Evolutionary conservation across 2,888 invertebrate genomes (phyloP), one percentile per base, ranked within the genome.

Genomic region (Gortyna flavago): DNA sequence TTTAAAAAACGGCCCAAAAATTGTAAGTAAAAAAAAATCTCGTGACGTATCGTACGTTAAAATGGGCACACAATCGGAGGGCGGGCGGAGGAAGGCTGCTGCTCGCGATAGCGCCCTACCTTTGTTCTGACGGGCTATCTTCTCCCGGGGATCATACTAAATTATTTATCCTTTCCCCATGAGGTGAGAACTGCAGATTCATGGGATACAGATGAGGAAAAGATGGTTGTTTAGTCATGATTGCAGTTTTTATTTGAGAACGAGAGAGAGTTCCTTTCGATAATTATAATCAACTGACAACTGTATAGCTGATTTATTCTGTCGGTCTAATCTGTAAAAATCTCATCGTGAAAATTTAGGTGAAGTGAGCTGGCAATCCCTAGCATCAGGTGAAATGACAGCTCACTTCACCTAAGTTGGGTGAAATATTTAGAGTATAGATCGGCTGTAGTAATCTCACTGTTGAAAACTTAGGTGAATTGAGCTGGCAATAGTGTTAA

Each of bases 91-190:
- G 87, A 90, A 88, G 86, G 85, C 89, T 90, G 89, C 83, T 89
- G 88, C 89, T 89, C 90, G 92, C 90, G 89, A 83, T 80, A 92
- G 89, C 93, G 93, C 93, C 89, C 91, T 91, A 92, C 94, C 94
- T 95, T 95, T 95, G 95, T 95, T 94, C 94, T 87, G 92, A 93
- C 91, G 90, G 85, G 89, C 86, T 93, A 93, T 92, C 93, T 88
- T 82, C 88, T 73, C 77, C 86, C 83, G 81, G 88, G 93, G 94
- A 95, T 95, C 93, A 93, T 93, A 93, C 94, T 94, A 93, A 95
- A 95, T 95, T 95, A 95, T 96, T 85, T 85, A 85, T 90, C 88
- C 86, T 85, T 87, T 83, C 88, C 84, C 79, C 77, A 72, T 54
- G 86, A 90, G 91, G 91, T 92, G 91, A 85, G 87, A 89, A 87